These are phyloP conservation scores for Apis cerana DNA, from an alignment of 1,140 invertebrate genomes.

Conservation along the genomic window DNA sequence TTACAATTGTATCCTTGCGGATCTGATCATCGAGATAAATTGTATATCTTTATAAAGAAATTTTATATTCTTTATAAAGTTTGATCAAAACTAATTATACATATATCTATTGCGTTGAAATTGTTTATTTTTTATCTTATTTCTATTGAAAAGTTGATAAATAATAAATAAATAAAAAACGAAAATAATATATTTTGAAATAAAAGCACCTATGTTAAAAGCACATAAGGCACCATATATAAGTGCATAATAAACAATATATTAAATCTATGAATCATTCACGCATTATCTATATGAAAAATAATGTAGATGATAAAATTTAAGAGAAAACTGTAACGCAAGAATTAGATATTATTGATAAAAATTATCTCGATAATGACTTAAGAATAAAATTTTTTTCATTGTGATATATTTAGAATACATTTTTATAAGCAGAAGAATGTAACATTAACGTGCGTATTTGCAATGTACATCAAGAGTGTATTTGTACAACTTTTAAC, in stretches of 20 bases:
- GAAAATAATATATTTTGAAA: slow-evolving; percentile 4
- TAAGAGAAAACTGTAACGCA: slow-evolving; percentile 43
- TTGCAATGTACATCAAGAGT: slow-evolving; percentile 9
- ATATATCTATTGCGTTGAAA: neutral
- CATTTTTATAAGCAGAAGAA: slow-evolving; percentile 28
- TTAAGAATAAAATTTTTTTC: slow-evolving; percentile 44
- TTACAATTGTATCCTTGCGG: slow-evolving; percentile 11
- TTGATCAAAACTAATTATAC: slow-evolving; percentile 13
- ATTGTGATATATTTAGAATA: slow-evolving; percentile 19
- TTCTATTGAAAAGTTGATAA: neutral
- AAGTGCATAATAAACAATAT: slow-evolving; percentile 53
- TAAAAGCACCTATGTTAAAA: slow-evolving; percentile 42
- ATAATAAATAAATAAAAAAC: slow-evolving; percentile 26
- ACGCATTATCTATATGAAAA: slow-evolving; percentile 2
- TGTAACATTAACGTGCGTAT: neutral
- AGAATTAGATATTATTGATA: slow-evolving; percentile 48
- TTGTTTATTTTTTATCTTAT: neutral
- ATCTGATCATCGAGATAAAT: slow-evolving; percentile 1
- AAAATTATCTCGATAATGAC: slow-evolving; percentile 40
- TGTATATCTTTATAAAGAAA: slow-evolving; percentile 18
- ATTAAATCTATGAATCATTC: slow-evolving; percentile 47
- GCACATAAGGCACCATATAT: slow-evolving; percentile 47
- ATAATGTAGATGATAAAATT: slow-evolving; percentile 32
- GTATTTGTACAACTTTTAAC: slow-evolving; percentile 31
- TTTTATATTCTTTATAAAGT: neutral